Percentiles rank a stretch among this genome's conserved stretches.
Conservation (phyloP, 2,888 invertebrate species). For the Pollenia angustigena region DNA sequence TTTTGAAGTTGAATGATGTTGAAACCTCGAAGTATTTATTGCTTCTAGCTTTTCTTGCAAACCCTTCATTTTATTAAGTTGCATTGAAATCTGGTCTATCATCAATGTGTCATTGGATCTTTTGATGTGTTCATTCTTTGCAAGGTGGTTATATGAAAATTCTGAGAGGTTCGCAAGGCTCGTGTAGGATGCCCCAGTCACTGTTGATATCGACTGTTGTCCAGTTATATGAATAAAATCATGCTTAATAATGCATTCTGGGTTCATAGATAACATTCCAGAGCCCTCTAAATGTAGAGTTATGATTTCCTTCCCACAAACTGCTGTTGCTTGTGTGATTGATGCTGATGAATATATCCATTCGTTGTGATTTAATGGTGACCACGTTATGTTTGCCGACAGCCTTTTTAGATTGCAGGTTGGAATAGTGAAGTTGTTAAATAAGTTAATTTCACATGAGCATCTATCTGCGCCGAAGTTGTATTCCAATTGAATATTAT, state of each 20-base stretch:
- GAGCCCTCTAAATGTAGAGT: background rate
- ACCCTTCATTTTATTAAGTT: background rate
- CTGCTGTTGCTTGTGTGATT: slow-evolving; percentile 8
- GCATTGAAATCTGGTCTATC: background rate
- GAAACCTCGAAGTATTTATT: background rate
- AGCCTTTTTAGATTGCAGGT: background rate
- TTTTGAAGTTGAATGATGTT: background rate
- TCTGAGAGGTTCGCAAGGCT: slow-evolving; percentile 1
- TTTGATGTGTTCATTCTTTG: background rate
- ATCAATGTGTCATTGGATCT: background rate
- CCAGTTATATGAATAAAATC: background rate
- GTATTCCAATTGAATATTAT: background rate
- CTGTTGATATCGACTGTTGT: background rate
- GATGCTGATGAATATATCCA: background rate
- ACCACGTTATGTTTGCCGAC: background rate
- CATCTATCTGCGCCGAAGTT: background rate
- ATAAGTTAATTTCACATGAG: slow-evolving; percentile 13
- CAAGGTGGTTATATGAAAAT: background rate
- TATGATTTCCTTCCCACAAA: slow-evolving; percentile 17
- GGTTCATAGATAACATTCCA: background rate
- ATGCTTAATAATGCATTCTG: background rate
- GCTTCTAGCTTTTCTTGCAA: background rate
- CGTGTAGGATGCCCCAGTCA: background rate
- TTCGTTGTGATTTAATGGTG: background rate
- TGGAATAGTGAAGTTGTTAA: background rate